Evolutionary conservation across 2,797 vertebrate species (phyloP), one percentile per base, ranked within the genome.

Genomic region (Morus bassanus): DNA sequence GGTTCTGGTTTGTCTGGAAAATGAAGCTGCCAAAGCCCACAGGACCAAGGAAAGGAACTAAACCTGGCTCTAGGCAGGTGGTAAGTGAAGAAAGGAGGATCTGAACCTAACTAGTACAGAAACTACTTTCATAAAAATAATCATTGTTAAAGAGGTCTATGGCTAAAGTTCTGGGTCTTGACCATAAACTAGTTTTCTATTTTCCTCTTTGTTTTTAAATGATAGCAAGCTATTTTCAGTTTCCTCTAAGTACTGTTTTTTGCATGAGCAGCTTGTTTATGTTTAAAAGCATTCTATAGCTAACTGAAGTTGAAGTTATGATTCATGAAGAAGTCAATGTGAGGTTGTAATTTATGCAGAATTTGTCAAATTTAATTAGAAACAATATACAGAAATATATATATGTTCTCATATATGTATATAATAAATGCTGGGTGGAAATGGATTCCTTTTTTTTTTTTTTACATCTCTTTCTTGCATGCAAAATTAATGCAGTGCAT

Each of bases 401-500:
- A 7, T 39, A 7, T 39, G 12, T 69, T 69, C 23, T 63, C 24
- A 25, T 51, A 24, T n/a, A 22, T 7, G 9, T 57, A 63, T 35
- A 31, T 30, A 54, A 69, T 13, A 41, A 59, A 60, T 27, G 7
- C 12, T n/a, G 16, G 7, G 24, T 53, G 28, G 24, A 54, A 70
- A 9, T n/a, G 0, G 0, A 13, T 57, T 60, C 19, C 3, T 37
- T 18, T 14, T 56, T 41, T 17, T 60, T 56, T n/a, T 17, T 37
- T 54, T 54, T 27, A 25, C 24, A 9, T 35, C 5, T 67, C 18
- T 27, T 46, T 33, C 56, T 59, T 46, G 53, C 31, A 48, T 45
- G 37, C 19, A 61, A 65, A 59, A 90, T 56, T 25, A 81, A 70
- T 8, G 14, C 15, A 51, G 7, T 51, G 14, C 30, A 27, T 41